Evolutionary conservation across 1,140 invertebrate genomes (phyloP).

Genomic region (Zaprionus nigranus): DNA sequence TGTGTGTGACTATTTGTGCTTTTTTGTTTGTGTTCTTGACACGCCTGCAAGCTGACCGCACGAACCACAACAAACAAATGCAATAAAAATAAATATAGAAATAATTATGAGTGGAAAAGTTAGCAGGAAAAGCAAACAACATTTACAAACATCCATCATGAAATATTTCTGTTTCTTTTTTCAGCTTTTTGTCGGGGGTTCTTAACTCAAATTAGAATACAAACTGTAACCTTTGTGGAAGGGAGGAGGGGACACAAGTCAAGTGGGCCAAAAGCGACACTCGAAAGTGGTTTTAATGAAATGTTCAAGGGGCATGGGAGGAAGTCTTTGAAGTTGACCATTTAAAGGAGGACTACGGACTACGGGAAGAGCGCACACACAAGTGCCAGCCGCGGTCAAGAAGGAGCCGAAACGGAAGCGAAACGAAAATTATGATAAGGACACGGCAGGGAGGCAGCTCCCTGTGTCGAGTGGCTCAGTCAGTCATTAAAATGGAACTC

Average conservation of each 20-base stretch:
- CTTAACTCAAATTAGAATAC: constrained; percentile 50
- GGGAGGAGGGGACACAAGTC: constrained; percentile 33
- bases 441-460: not conserved
- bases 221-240: constrained; percentile 52
- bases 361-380: constrained; percentile 30
- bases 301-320: constrained; percentile 37
- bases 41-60: constrained; percentile 46
- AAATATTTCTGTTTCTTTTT: constrained; percentile 6
- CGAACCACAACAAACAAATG: constrained; percentile 66
- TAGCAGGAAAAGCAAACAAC: constrained; percentile 20
- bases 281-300: constrained; percentile 66
- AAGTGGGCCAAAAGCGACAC: constrained; percentile 26
- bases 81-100: constrained; percentile 68
- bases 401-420: constrained; percentile 57
- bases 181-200: constrained; percentile 22
- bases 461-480: constrained; percentile 20
- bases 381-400: constrained; percentile 31
- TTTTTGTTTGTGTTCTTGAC: constrained; percentile 15
- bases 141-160: constrained; percentile 29
- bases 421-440: constrained; percentile 75
- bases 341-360: constrained; percentile 33
- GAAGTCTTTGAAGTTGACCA: constrained; percentile 63
- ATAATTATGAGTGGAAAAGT: constrained; percentile 67
- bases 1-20: constrained; percentile 13
- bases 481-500: constrained; percentile 71